These are phyloP conservation scores for Acestrorhynchus altus DNA, from an alignment of 2,797 vertebrate species.

Conservation along the genomic window DNA sequence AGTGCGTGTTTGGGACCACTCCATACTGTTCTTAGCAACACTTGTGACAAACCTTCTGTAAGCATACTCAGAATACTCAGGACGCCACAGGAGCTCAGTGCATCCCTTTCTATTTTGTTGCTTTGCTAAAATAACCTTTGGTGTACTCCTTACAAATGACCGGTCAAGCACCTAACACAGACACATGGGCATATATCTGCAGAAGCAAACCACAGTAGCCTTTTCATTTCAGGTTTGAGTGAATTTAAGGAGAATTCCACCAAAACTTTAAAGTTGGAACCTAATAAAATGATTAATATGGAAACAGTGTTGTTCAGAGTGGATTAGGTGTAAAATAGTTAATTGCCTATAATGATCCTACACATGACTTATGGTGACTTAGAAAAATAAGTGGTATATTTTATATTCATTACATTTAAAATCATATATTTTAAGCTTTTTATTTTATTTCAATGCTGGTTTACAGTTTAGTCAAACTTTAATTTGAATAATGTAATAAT, in stretches of 20 bases:
- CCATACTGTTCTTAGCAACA: slow-evolving; percentile 65
- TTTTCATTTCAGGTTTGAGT: not conserved
- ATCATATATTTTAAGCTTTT: too few relatives aligned
- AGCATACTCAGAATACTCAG: slow-evolving; percentile 71
- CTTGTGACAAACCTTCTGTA: slow-evolving; percentile 54
- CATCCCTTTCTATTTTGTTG: slow-evolving; percentile 76
- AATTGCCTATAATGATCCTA: too few relatives aligned
- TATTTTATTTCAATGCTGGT: too few relatives aligned
- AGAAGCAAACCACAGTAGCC: not conserved
- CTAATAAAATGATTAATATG: too few relatives aligned
- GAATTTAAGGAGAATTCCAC: slow-evolving; percentile 29
- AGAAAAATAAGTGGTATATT: too few relatives aligned
- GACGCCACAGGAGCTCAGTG: slow-evolving; percentile 72
- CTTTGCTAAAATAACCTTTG: slow-evolving; percentile 80
- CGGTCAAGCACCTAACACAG: slow-evolving; percentile 67
- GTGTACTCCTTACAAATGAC: slow-evolving; percentile 66
- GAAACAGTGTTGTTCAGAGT: too few relatives aligned
- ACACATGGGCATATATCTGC: slow-evolving; percentile 60
- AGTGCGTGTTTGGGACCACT: slow-evolving; percentile 64
- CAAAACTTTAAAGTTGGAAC: too few relatives aligned
- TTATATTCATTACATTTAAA: too few relatives aligned
- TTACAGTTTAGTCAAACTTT: too few relatives aligned
- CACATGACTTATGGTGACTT: too few relatives aligned
- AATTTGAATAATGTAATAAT: too few relatives aligned
- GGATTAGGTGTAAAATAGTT: too few relatives aligned